Base-by-base conservation (phyloP, 2,888 invertebrate species). In the Thera obeliscata region DNA sequence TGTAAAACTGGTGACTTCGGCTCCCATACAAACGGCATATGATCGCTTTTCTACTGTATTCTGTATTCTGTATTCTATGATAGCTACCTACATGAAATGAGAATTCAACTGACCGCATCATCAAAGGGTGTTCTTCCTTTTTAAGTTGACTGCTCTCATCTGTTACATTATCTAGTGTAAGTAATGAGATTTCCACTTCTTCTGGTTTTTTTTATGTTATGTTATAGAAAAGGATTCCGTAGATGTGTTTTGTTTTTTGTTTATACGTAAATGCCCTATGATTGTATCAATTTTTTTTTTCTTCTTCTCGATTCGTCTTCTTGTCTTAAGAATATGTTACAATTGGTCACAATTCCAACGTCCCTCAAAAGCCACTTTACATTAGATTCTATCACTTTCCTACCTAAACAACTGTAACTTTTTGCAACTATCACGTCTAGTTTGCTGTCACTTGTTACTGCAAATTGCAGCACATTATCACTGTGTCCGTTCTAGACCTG, bases 401-500 rank as follows among this genome's bases (percentile, higher is more conserved):
- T 38, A 41, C 22, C 22, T 48, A 7, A n/a, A 50, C 7, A 38
- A 2, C 54, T 48, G 8, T 62, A 49, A 11, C 49, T 43, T 7
- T 58, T 43, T 3, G 11, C n/a, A 60, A 55, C 60, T 56, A 56
- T 22, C 64, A 65, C 55, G 60, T 35, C 38, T 12, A 46, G 46
- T 65, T 60, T 50, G 8, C 46, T 12, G 5, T 8, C 35, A 46
- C 9, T 22, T 36, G 6, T 36, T n/a, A 49, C 46, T 56, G 12
- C 9, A 38, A 52, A 2, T 61, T 12, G 58, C 55, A 56, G 41
- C 64, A 58, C 58, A 46, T 52, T 50, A 50, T 33, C 43, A 49
- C 36, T 22, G 12, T 57, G n/a, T 62, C 49, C 38, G 66, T 41
- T 43, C 63, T 66, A 69, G 66, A 63, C 43, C 69, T 33, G n/a